phyloP scores from a whole-genome alignment of 2,888 invertebrate genomes.

The Archips crataeganus region DNA sequence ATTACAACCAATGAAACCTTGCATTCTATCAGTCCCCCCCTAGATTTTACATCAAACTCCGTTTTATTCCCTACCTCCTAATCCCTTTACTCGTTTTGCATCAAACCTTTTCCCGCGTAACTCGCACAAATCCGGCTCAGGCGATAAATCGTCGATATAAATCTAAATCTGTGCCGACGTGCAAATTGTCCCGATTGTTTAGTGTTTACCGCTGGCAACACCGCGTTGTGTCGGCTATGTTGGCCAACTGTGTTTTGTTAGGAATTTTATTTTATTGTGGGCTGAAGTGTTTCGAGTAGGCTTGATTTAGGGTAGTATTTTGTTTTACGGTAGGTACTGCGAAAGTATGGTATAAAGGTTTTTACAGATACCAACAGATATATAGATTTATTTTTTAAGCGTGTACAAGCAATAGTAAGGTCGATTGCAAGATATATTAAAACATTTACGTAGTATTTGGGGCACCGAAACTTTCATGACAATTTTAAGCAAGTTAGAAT shows the following conservation, averaged over 20 bases:
- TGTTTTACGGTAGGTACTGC: background rate
- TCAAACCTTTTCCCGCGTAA: slow-evolving; percentile 24
- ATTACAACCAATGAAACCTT: too few relatives aligned
- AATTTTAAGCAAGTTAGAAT: too few relatives aligned
- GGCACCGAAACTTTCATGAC: too few relatives aligned
- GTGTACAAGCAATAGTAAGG: too few relatives aligned
- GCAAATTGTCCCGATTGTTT: slow-evolving; percentile 62
- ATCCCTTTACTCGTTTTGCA: slow-evolving; percentile 7
- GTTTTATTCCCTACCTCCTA: background rate
- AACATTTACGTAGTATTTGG: too few relatives aligned
- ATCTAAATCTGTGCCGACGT: slow-evolving; percentile 77
- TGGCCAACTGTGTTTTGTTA: slow-evolving; percentile 34
- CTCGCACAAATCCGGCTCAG: slow-evolving; percentile 32
- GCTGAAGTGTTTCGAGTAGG: background rate
- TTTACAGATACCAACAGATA: background rate
- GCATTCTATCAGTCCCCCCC: background rate
- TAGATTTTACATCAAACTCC: background rate
- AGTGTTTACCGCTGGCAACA: slow-evolving; percentile 41
- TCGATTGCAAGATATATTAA: too few relatives aligned
- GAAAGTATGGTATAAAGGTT: background rate
- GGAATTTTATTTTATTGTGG: slow-evolving; percentile 9
- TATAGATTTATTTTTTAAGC: too few relatives aligned
- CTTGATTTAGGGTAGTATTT: background rate
- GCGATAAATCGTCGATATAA: slow-evolving; percentile 74
- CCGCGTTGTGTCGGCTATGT: slow-evolving; percentile 24